Percentiles rank a stretch among this genome's conserved stretches.
Evolutionary conservation across 2,797 vertebrate species (phyloP).

Genomic region (Onychomys leucogaster): DNA sequence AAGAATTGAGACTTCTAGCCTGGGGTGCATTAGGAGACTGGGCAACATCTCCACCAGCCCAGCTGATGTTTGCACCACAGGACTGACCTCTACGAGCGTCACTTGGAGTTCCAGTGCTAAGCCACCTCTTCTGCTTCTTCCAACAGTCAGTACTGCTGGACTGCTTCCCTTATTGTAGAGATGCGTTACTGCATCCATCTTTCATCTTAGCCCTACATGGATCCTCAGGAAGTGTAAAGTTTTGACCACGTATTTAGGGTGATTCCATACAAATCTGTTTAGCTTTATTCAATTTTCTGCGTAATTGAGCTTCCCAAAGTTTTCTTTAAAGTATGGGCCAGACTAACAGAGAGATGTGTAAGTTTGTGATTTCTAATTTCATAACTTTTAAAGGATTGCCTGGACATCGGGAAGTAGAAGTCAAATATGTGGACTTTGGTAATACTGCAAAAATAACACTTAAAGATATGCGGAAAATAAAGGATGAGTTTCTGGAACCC

Average conservation of each 20-base stretch:
- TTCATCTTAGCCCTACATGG: conserved; percentile 23
- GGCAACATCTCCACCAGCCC: neutral
- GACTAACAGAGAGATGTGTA: conserved; percentile 23
- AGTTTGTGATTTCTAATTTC: conserved; percentile 60
- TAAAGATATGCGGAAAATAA: conserved; percentile 91
- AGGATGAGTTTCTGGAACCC: conserved; percentile 92
- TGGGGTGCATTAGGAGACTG: neutral
- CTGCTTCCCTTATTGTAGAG: neutral
- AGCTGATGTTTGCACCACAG: neutral
- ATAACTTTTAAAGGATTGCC: conserved; percentile 89
- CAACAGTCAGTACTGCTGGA: neutral
- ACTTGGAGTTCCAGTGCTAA: neutral
- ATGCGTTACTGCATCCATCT: neutral
- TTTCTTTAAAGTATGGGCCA: conserved; percentile 47
- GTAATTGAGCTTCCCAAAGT: conserved; percentile 6
- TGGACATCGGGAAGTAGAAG: conserved; percentile 89
- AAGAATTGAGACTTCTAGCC: conserved; percentile 1
- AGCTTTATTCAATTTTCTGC: neutral
- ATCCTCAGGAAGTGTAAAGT: neutral
- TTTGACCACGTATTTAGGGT: neutral
- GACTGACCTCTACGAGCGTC: neutral
- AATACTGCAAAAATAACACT: conserved; percentile 88
- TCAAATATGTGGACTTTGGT: conserved; percentile 94
- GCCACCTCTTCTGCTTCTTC: neutral
- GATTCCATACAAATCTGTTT: conserved; percentile 25